phyloP scores from a whole-genome alignment of 2,113 vertebrate species.

The Hirundichthys speculiger region DNA sequence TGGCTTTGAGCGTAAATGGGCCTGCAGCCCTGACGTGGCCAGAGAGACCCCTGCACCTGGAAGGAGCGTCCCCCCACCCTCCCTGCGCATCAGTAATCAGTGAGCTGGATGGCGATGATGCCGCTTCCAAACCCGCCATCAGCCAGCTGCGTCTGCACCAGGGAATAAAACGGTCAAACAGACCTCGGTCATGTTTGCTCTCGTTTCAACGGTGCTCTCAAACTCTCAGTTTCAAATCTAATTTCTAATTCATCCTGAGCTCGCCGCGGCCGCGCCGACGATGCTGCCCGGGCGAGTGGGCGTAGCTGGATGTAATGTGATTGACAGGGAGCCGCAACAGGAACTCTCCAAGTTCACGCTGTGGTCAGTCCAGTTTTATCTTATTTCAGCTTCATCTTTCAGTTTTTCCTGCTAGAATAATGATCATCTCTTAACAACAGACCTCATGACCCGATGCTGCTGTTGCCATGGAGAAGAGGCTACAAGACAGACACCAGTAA shows the following conservation, averaged over 20 bases:
- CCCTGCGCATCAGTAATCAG: conserved; percentile 49
- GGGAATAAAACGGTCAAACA: background rate
- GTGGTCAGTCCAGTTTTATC: no score
- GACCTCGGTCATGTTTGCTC: no score
- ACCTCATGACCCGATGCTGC: background rate
- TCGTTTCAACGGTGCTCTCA: no score
- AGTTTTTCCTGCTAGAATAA: background rate
- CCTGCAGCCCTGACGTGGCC: conserved; percentile 14
- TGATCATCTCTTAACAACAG: background rate
- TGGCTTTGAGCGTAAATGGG: conserved; percentile 27
- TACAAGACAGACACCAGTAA: background rate
- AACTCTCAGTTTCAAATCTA: no score
- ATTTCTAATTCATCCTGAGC: no score
- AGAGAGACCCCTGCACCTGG: conserved; percentile 28
- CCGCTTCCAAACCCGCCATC: conserved; percentile 51
- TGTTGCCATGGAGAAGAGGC: conserved; percentile 5
- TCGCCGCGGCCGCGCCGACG: background rate
- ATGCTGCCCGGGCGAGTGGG: fast-evolving
- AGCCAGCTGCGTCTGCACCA: conserved; percentile 61
- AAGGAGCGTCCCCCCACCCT: conserved; percentile 26
- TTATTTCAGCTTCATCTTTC: background rate
- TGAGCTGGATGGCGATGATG: conserved; percentile 36
- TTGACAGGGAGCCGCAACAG: no score
- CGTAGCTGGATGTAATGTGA: fast-evolving
- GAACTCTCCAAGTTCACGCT: no score